Evolutionary conservation across 2,888 invertebrate genomes (phyloP), one percentile per base, ranked within the genome.

Genomic region (Acleris cristana): DNA sequence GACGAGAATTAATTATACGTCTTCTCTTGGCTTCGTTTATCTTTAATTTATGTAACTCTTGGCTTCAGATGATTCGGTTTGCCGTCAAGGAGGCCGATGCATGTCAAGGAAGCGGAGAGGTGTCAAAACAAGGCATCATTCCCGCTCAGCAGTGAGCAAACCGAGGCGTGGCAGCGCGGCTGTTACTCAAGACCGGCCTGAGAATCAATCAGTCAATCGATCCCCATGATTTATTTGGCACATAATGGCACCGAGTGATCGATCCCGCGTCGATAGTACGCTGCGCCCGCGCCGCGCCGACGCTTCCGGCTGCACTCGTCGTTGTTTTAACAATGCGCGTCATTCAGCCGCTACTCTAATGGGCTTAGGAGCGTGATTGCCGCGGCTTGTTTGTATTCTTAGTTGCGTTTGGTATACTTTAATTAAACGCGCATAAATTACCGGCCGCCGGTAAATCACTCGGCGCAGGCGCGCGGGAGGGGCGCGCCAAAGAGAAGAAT

Each of bases 381-480:
- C 12, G n/a, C n/a, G 3, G n/a, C n/a, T 14, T 12, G 8, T 8
- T 12, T n/a, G 49, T 30, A 44, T 45, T 30, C 21, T 19, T 44
- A 44, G 21, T 49, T 45, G 40, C 18, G 30, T 44, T 26, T 23
- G 12, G 44, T 65, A 61, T 84, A 86, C 90, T 90, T 89, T 89
- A 90, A 90, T 89, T 89, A 90, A 88, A 89, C 88, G 80, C 71
- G 80, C 86, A 88, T 89, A 88, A 88, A 89, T 89, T 85, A 89
- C 79, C 70, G 64, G 64, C 65, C 70, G 70, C 71, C 79, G 79
- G 81, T 89, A 89, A 89, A 89, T 89, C 89, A 89, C 82, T 89
- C 89, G 83, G 73, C 84, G 76, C 72, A 75, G 68, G 70, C 71
- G 76, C 72, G 70, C 70, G 65, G 70, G 73, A 72, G 70, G 66